Evolutionary conservation across 2,797 vertebrate species (phyloP), one percentile per base, ranked within the genome.

Genomic region (Emydoidea blandingii): DNA sequence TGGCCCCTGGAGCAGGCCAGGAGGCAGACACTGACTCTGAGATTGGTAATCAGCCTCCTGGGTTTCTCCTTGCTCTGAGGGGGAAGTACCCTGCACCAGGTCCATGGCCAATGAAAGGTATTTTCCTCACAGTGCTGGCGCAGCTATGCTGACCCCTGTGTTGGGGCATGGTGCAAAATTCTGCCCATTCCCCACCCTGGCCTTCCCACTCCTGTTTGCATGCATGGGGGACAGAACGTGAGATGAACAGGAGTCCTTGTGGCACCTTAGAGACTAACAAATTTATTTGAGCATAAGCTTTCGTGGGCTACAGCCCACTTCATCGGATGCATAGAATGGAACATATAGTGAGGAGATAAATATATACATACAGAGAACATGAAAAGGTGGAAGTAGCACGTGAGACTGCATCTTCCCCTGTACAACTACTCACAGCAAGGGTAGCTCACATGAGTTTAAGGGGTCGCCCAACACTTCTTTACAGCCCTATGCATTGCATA

Each of bases 21-120:
- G 88, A 94, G 94, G 88, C 76, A 92, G 23, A 57, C 88, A 94
- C 84, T 91, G 74, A 59, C 0, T 5, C 62, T 68, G 16, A 68
- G 53, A 92, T 27, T 9, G 85, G 16, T 76, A 87, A 81, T 0
- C 4, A 83, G 74, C 34, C 3, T 14, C n/a, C 29, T 54, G 65
- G 91, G 47, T 49, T 91, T 79, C 72, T 23, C 65, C 21, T 4
- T 44, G 12, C 11, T 83, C 86, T 41, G 81, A 93, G 12, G 4
- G 31, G 31, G 5, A 88, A 21, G n/a, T 79, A 54, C 84, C 82
- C 82, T 54, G 83, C n/a, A 29, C 54, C 14, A 31, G 27, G 54
- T 12, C 0, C 47, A 44, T 80, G 93, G 89, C 4, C 0, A 0
- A 89, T 0, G 0, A 10, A 49, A 59, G 37, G 81, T 31, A n/a